Evolutionary conservation across 92 coral and sea anemone genomes (phyloP).

Genomic region (Isaurus tuberculatus): DNA sequence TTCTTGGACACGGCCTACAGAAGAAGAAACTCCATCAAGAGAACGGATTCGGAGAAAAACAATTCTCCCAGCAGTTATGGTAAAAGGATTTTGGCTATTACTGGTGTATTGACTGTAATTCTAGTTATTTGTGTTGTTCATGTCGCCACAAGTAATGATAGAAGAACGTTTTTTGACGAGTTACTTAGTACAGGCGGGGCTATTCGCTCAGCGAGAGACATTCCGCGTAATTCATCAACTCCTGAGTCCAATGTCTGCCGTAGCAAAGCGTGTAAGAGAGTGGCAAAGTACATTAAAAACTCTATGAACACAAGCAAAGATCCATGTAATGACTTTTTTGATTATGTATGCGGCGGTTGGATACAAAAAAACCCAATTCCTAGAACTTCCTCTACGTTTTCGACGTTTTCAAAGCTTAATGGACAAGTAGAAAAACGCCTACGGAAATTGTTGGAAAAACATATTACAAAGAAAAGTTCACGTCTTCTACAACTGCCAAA

Average conservation of each 20-base stretch:
- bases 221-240: conserved; percentile 46
- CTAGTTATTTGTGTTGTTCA: conserved; percentile 94
- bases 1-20: conserved; percentile 45
- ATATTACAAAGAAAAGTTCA: conserved; percentile 50
- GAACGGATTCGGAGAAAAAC: conserved; percentile 8
- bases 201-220: conserved; percentile 83
- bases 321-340: conserved; percentile 92
- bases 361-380: conserved; percentile 93
- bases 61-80: conserved; percentile 71
- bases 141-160: conserved; percentile 94
- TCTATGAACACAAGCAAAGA: conserved; percentile 80
- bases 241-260: conserved; percentile 63
- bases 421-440: conserved; percentile 82
- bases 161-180: conserved; percentile 94
- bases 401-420: conserved; percentile 95
- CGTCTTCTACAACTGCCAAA: conserved; percentile 77
- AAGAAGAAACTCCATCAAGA: conserved; percentile 22
- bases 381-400: conserved; percentile 85
- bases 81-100: conserved; percentile 84
- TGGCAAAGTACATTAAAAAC: conserved; percentile 79
- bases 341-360: conserved; percentile 97
- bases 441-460: conserved; percentile 69
- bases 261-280: conserved; percentile 72
- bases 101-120: conserved; percentile 88
- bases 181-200: conserved; percentile 98